Conservation (phyloP, 64 coral and sea anemone genomes). For the Orbicella faveolata region DNA sequence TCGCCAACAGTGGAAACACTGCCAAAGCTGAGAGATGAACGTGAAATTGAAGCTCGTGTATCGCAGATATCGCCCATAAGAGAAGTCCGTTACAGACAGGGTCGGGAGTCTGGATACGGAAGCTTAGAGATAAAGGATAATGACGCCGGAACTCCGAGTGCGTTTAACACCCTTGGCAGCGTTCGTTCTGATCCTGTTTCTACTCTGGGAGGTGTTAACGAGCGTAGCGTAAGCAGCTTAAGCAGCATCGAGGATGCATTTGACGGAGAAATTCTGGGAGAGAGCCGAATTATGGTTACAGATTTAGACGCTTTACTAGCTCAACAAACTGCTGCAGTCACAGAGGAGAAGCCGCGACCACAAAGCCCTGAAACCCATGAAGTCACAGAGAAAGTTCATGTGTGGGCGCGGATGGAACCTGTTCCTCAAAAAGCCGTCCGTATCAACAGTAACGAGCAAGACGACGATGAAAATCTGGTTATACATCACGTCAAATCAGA, state of each 20-base stretch:
- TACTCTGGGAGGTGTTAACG: constrained; percentile 5
- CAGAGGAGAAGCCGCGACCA: neutral
- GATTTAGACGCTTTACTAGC: constrained; percentile 50
- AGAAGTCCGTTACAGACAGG: neutral
- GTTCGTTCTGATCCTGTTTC: neutral
- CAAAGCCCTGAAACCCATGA: constrained; percentile 35
- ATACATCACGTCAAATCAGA: constrained; percentile 36
- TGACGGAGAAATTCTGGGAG: constrained; percentile 2
- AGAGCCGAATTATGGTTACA: constrained; percentile 38
- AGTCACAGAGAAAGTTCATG: constrained; percentile 34
- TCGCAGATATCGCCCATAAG: neutral
- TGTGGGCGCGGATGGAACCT: constrained; percentile 56
- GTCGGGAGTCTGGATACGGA: constrained; percentile 11
- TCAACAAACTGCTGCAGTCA: constrained; percentile 18
- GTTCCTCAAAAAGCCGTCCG: constrained; percentile 51
- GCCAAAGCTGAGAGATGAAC: neutral
- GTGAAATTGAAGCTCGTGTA: neutral
- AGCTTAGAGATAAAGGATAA: constrained; percentile 5
- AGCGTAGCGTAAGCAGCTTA: constrained; percentile 14
- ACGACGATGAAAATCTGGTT: constrained; percentile 11
- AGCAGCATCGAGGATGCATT: constrained; percentile 27
- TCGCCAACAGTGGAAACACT: neutral
- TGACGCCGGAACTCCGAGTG: neutral
- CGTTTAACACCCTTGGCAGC: neutral
- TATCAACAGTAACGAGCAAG: constrained; percentile 45